Evolutionary conservation across 2,797 vertebrate genomes (phyloP).

Genomic region (Nyctalus aviator): DNA sequence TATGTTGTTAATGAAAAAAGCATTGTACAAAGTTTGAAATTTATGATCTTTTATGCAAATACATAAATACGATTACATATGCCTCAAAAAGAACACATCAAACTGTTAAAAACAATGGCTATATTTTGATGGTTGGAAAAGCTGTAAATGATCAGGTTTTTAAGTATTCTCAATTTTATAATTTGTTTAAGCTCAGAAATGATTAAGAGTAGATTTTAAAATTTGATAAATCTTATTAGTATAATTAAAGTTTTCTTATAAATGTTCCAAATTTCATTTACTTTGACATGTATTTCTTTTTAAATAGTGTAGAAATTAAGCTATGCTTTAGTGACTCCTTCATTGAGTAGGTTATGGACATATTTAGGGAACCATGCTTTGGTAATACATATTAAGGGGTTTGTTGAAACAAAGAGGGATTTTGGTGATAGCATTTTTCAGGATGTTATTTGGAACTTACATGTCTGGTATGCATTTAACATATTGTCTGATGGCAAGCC

Average conservation of each 20-base stretch:
- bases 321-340: neutral
- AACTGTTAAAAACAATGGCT: neutral
- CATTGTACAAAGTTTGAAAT: neutral
- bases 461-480: slow-evolving; percentile 92
- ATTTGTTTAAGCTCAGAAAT: slow-evolving; percentile 37
- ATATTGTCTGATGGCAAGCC: slow-evolving; percentile 84
- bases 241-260: slow-evolving; percentile 36
- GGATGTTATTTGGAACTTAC: slow-evolving; percentile 73
- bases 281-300: slow-evolving; percentile 55
- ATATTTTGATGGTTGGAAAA: neutral
- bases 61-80: neutral
- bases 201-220: slow-evolving; percentile 9
- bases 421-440: slow-evolving; percentile 70
- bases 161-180: neutral
- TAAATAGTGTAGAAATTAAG: slow-evolving; percentile 53
- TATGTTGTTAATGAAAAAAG: slow-evolving; percentile 30
- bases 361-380: slow-evolving; percentile 59
- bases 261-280: neutral
- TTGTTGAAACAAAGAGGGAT: slow-evolving; percentile 49
- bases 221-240: slow-evolving; percentile 37
- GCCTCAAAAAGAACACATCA: neutral
- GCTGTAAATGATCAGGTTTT: neutral
- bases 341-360: slow-evolving; percentile 58
- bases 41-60: neutral
- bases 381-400: slow-evolving; percentile 56